phyloP scores from a whole-genome alignment of 2,797 vertebrate genomes.

The Decapterus maruadsi region DNA sequence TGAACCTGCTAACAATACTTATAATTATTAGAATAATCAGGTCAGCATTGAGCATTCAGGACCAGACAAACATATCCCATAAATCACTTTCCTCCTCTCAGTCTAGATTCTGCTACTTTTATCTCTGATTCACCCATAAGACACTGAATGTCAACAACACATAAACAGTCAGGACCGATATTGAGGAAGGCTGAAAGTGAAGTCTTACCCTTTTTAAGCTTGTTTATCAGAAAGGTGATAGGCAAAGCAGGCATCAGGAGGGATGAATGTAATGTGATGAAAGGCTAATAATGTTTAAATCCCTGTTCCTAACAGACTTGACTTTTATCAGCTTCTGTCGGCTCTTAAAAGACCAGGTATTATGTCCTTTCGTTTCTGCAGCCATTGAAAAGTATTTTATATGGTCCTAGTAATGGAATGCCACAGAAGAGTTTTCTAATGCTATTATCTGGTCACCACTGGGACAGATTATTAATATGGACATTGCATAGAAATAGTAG shows the following conservation, averaged over 20 bases:
- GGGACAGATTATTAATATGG: background rate
- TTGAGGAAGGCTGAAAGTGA: constrained; percentile 34
- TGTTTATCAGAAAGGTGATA: constrained; percentile 51
- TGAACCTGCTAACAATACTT: constrained; percentile 24
- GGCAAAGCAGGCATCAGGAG: constrained; percentile 39
- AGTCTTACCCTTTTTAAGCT: constrained; percentile 49
- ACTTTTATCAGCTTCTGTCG: constrained; percentile 48
- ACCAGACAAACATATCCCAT: constrained; percentile 28
- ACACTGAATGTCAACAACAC: constrained; percentile 8
- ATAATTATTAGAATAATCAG: background rate
- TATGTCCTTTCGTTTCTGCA: constrained; percentile 26
- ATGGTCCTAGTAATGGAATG: constrained; percentile 5
- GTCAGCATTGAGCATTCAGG: constrained; percentile 2
- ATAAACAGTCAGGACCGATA: constrained; percentile 43
- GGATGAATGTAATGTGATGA: constrained; percentile 64
- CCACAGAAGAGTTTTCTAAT: constrained; percentile 21
- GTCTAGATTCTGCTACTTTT: constrained; percentile 11
- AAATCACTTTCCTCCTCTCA: constrained; percentile 40
- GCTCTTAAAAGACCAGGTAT: constrained; percentile 47
- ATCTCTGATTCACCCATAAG: constrained; percentile 20
- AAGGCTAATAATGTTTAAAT: constrained; percentile 60
- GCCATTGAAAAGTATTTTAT: constrained; percentile 22
- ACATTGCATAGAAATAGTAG: background rate
- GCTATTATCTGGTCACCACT: constrained; percentile 1
- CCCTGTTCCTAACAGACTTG: constrained; percentile 39